A percentile compares a stretch with the other conserved stretches of the same genome.
Evolutionary conservation across 2,888 invertebrate species (phyloP).

Genomic region (Campoplex nolae): DNA sequence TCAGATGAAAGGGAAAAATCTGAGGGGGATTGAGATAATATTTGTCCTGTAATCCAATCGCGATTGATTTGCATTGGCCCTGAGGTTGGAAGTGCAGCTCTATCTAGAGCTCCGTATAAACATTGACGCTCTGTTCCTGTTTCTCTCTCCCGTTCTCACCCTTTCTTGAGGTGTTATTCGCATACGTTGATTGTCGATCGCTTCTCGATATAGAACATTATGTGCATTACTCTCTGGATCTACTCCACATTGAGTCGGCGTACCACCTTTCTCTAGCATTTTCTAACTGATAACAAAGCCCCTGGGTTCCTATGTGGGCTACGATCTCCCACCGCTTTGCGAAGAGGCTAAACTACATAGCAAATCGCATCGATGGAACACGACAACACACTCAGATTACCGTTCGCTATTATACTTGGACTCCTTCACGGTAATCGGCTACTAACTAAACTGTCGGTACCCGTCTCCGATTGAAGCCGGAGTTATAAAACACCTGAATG

Average conservation of each 20-base stretch:
- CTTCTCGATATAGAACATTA: constrained; percentile 7
- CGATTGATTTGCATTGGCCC: constrained; percentile 52
- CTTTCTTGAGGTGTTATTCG: constrained; percentile 32
- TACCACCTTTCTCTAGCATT: constrained; percentile 1
- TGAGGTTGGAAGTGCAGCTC: constrained; percentile 28
- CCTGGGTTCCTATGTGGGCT: not conserved
- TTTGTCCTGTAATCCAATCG: constrained; percentile 59
- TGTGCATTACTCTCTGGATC: constrained; percentile 40
- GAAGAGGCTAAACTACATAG: constrained; percentile 17
- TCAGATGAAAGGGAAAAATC: constrained; percentile 18
- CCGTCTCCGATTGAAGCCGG: constrained; percentile 39
- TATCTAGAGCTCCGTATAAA: constrained; percentile 23
- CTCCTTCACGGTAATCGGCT: constrained; percentile 45
- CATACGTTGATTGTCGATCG: constrained; percentile 39
- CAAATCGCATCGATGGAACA: constrained; percentile 36
- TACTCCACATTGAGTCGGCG: constrained; percentile 14
- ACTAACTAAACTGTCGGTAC: constrained; percentile 53
- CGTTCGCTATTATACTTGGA: constrained; percentile 25
- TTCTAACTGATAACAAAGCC: constrained; percentile 47
- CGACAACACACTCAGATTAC: constrained; percentile 34
- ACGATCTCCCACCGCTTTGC: not conserved
- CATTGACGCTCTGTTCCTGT: constrained; percentile 14
- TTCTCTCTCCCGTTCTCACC: constrained; percentile 42
- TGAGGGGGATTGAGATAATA: constrained; percentile 35
- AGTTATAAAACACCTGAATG: constrained; percentile 39